phyloP scores from a whole-genome alignment of 1,140 invertebrate genomes.

The Zaprionus lachaisei region DNA sequence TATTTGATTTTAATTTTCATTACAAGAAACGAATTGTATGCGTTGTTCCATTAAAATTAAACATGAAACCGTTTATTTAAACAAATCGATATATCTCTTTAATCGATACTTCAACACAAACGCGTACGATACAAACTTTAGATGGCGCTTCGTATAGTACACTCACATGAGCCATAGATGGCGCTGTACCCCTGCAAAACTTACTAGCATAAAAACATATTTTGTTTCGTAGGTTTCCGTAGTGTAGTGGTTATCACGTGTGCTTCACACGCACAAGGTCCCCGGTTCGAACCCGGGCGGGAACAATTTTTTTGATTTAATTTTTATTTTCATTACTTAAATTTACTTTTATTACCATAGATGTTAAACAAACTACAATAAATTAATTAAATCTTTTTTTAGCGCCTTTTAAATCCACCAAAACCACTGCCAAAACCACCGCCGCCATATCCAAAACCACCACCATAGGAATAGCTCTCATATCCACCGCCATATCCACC shows the following conservation, averaged over 20 bases:
- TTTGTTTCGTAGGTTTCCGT: constrained; percentile 63
- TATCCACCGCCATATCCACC: constrained; percentile 50
- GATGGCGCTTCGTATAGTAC: background rate
- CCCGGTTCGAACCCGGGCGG: constrained; percentile 88
- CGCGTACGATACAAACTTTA: background rate
- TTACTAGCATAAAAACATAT: fast-evolving
- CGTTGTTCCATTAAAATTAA: background rate
- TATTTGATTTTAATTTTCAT: too few species aligned
- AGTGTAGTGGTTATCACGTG: constrained; percentile 87
- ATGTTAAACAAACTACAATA: background rate
- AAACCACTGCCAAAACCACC: constrained; percentile 35
- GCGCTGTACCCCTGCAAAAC: background rate
- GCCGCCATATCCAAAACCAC: constrained; percentile 43
- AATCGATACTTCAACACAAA: background rate
- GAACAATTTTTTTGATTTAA: constrained; percentile 77
- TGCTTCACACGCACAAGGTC: constrained; percentile 87
- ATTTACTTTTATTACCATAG: background rate
- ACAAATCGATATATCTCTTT: background rate
- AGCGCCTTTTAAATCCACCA: constrained; percentile 33
- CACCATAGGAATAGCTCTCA: constrained; percentile 24
- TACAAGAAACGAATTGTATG: too few species aligned
- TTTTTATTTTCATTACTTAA: constrained; percentile 1
- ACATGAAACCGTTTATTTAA: background rate
- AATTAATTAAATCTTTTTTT: background rate
- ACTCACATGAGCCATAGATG: constrained; percentile 1